These are phyloP conservation scores for Cryptocephalus primarius DNA, from an alignment of 2,888 invertebrate species.

Conservation along the genomic window DNA sequence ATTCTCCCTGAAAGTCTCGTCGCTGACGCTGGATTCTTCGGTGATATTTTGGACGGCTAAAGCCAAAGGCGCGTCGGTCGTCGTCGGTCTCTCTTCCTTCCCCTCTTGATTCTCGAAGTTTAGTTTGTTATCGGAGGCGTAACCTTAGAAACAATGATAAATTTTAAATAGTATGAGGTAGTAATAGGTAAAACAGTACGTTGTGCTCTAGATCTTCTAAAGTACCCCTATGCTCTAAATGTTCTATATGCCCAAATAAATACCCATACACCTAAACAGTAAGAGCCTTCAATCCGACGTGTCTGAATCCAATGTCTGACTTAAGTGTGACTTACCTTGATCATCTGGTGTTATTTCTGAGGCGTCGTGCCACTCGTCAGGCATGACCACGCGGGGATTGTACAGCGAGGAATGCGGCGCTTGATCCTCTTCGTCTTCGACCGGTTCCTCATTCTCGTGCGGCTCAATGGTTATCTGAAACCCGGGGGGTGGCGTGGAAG, in stretches of 20 bases:
- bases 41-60: slow-evolving; percentile 5
- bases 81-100: background rate
- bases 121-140: slow-evolving; percentile 3
- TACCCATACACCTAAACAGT: no score
- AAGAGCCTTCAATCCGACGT: no score
- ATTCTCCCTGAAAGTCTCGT: slow-evolving; percentile 10
- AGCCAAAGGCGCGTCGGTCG: slow-evolving; percentile 7
- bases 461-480: slow-evolving; percentile 35
- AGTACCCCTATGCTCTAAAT: no score
- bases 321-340: background rate
- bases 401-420: slow-evolving; percentile 44
- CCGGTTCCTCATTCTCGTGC: slow-evolving; percentile 10
- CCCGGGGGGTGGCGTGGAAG: slow-evolving; percentile 20
- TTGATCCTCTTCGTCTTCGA: slow-evolving; percentile 41
- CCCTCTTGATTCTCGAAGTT: background rate
- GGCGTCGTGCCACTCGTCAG: slow-evolving; percentile 28
- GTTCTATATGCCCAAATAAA: no score
- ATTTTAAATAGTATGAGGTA: no score
- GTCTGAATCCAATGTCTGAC: no score
- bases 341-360: slow-evolving; percentile 13
- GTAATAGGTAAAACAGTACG: no score
- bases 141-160: background rate
- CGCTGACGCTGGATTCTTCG: slow-evolving; percentile 19
- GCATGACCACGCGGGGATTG: slow-evolving; percentile 37
- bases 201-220: no score